Base-by-base conservation (phyloP, 2,888 invertebrate species). In the Diaprepes abbreviatus region DNA sequence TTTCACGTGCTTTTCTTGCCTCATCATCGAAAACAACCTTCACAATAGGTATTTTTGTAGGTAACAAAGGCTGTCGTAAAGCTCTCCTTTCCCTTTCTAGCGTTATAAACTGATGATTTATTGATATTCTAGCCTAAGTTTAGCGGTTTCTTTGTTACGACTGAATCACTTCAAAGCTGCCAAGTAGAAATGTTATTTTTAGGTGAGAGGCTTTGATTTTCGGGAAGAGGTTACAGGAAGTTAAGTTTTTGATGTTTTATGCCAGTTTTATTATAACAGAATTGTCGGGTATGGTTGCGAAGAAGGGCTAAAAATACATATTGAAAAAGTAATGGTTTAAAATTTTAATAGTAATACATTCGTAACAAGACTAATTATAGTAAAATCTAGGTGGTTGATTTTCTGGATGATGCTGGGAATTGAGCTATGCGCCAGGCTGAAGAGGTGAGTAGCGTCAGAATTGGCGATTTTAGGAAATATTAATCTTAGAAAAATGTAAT, bases 1-100 rank as follows among this genome's bases (percentile, higher is more conserved):
- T 74, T 75, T 75, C 78, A 77, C 77, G 76, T 77, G 76, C 74
- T 75, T 76, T 77, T 79, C 79, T 77, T 78, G 77, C 75, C 74
- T 74, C 75, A 75, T 76, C 75, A 76, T 76, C 76, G 76, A 79
- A 77, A 79, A 79, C 80, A 80, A 79, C 76, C 74, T n/a, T 74
- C 75, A 80, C 79, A 79, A 81, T 80, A 82, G 81, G 81, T 81
- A 82, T 80, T 81, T 82, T 81, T 80, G 80, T 80, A 82, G 81
- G 81, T 82, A 82, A 82, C 80, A 82, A 81, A 80, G 77, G 81
- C 79, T 79, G 73, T 77, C 66, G 66, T 68, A 77, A 79, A 77
- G 81, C 80, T 80, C 80, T 79, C 78, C 78, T 78, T 76, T 78
- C 77, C 78, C 75, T 74, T 76, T 74, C 77, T 73, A 74, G 72